Conservation (phyloP, 1,140 invertebrate genomes). For the Megathymus violae region DNA sequence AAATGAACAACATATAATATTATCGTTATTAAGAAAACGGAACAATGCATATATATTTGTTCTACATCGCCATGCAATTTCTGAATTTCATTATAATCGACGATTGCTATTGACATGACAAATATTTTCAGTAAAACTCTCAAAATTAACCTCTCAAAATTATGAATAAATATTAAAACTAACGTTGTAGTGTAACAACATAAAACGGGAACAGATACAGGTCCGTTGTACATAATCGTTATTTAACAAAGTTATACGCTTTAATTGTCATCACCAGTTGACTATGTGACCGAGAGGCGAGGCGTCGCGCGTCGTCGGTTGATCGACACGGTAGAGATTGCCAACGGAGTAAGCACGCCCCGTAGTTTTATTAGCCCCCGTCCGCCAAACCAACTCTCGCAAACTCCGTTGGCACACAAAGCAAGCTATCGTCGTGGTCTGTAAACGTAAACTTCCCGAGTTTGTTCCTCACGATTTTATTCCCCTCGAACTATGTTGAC, state of each 20-base stretch:
- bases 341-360: constrained; percentile 48
- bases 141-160: no score
- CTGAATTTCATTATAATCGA: no score
- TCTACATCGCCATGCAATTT: no score
- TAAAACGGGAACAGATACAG: no score
- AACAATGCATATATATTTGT: no score
- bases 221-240: constrained; percentile 7
- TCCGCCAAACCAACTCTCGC: constrained; percentile 14
- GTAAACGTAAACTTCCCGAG: constrained; percentile 13
- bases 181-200: no score
- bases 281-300: not conserved
- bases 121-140: no score
- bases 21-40: no score
- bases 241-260: not conserved
- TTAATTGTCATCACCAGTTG: no score
- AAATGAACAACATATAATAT: no score
- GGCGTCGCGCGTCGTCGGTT: constrained; percentile 34
- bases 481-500: constrained; percentile 7
- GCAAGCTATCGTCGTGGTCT: constrained; percentile 19
- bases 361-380: constrained; percentile 56
- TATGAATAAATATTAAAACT: no score
- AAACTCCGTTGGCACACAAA: constrained; percentile 26
- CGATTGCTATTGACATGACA: no score
- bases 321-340: constrained; percentile 64
- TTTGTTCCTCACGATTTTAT: constrained; percentile 3